Base-by-base conservation (phyloP, 2,797 vertebrate species). In the Clarias laeviceps region DNA sequence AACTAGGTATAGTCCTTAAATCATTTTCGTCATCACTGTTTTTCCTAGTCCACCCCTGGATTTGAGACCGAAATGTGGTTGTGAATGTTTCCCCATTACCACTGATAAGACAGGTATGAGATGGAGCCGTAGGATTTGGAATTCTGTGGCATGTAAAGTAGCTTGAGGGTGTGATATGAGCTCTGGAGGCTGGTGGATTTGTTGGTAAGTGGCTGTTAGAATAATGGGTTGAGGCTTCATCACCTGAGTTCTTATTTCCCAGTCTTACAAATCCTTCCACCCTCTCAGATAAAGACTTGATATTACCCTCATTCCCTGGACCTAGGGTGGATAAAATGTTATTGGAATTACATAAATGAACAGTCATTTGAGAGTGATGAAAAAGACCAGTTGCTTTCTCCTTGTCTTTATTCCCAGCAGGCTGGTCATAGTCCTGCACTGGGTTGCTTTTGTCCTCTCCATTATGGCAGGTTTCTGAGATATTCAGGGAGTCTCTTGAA, bases 291-390 rank as follows among this genome's bases (percentile, higher is more conserved):
- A 77, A 77, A 81, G 82, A 65, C 22, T 34, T 84, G 77, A 27
- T 82, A 45, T 54, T 64, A 2, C 14, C 79, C 45, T 57, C 56
- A 73, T 89, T 82, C 12, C 34, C 6, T 37, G 17, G 34, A n/a
- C 70, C 83, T 74, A 37, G 84, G 20, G 87, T 89, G 50, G 88
- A 90, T 29, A 88, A 24, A 85, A 94, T 93, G 83, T 56, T 32
- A 59, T 9, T 59, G 54, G 18, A 77, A 59, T 59, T 20, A 77
- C 20, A 34, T 32, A 59, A 59, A 32, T 15, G 56, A 59, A 0
- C 14, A 11, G 95, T 94, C 90, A 95, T 96, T 84, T 86, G 91
- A 20, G 95, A 91, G 77, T 96, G 95, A 84, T 91, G 95, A 84
- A 94, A 94, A 69, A 94, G 86, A 73, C 91, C 86, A 0, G 91